These are phyloP conservation scores for Dilophus febrilis DNA, from an alignment of 2,888 invertebrate species.

Conservation along the genomic window DNA sequence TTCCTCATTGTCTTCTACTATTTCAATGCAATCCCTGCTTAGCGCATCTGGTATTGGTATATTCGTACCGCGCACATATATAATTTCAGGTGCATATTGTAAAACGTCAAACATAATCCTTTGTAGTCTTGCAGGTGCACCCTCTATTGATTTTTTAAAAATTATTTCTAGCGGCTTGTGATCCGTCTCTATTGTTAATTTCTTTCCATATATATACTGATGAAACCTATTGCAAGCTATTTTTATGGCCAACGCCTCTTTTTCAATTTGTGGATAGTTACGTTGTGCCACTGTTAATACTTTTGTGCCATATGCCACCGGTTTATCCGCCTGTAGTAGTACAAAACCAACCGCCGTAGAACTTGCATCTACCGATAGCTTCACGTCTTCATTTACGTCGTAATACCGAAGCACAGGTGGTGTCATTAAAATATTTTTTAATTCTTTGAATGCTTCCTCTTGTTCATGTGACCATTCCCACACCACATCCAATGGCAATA, in stretches of 20 bases:
- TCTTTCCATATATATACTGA: slow-evolving; percentile 16
- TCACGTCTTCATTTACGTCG: slow-evolving; percentile 8
- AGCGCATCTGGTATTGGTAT: slow-evolving; percentile 9
- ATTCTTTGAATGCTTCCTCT: slow-evolving; percentile 8
- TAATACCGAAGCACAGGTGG: slow-evolving; percentile 9
- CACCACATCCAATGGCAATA: slow-evolving; percentile 9
- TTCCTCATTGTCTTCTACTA: not conserved
- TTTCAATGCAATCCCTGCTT: slow-evolving; percentile 6
- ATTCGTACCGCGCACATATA: slow-evolving; percentile 13
- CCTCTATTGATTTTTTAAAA: slow-evolving; percentile 11
- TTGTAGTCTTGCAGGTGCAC: slow-evolving; percentile 15
- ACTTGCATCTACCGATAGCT: slow-evolving; percentile 15
- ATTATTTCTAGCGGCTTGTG: slow-evolving; percentile 17
- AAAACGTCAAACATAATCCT: slow-evolving; percentile 14
- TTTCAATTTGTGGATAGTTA: slow-evolving; percentile 18
- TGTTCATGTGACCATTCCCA: slow-evolving; percentile 11
- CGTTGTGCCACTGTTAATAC: slow-evolving; percentile 3
- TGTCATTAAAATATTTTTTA: slow-evolving; percentile 9
- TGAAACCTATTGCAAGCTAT: slow-evolving; percentile 18
- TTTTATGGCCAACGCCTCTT: slow-evolving; percentile 18
- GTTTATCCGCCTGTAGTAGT: slow-evolving; percentile 4
- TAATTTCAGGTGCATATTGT: slow-evolving; percentile 11
- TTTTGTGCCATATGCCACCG: slow-evolving; percentile 5
- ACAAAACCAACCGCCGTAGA: slow-evolving; percentile 10
- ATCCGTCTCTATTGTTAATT: slow-evolving; percentile 7